phyloP scores from a whole-genome alignment of 1,140 invertebrate species.

The Drosophila quadrilineata region DNA sequence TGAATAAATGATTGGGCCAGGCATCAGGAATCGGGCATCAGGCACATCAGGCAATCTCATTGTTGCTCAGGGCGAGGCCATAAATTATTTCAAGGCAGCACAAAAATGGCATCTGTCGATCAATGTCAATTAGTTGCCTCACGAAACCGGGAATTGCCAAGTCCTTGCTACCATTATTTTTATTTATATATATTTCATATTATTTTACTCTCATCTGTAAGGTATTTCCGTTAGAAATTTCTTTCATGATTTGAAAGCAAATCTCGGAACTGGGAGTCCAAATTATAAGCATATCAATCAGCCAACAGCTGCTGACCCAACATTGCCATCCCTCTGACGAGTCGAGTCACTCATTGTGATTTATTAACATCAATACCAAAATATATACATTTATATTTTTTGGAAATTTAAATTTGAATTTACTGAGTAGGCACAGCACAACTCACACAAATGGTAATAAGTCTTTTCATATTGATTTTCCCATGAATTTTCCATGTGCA shows the following conservation, averaged over 20 bases:
- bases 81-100: conserved; percentile 59
- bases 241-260: conserved; percentile 19
- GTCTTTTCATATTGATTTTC: conserved; percentile 64
- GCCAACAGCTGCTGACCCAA: conserved; percentile 26
- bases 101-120: conserved; percentile 71
- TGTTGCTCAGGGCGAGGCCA: conserved; percentile 22
- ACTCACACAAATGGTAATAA: conserved; percentile 9
- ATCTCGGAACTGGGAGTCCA: conserved; percentile 5
- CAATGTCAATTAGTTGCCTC: conserved; percentile 63
- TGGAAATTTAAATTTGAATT: conserved; percentile 33
- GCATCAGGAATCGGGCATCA: background rate
- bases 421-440: background rate
- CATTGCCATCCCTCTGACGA: background rate
- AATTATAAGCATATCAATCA: conserved; percentile 49
- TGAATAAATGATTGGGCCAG: conserved; percentile 68
- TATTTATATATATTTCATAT: no score
- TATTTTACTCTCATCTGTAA: background rate
- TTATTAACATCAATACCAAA: no score
- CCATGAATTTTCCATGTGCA: conserved; percentile 45
- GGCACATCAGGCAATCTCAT: background rate
- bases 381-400: conserved; percentile 33
- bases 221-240: conserved; percentile 11
- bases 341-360: conserved; percentile 15
- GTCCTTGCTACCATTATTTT: no score
- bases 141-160: conserved; percentile 5